Percentiles rank a stretch among this genome's conserved stretches.
These are phyloP conservation scores for Ptycholaimellus sp. DNA, from an alignment of 2,888 invertebrate species.

Conservation along the genomic window DNA sequence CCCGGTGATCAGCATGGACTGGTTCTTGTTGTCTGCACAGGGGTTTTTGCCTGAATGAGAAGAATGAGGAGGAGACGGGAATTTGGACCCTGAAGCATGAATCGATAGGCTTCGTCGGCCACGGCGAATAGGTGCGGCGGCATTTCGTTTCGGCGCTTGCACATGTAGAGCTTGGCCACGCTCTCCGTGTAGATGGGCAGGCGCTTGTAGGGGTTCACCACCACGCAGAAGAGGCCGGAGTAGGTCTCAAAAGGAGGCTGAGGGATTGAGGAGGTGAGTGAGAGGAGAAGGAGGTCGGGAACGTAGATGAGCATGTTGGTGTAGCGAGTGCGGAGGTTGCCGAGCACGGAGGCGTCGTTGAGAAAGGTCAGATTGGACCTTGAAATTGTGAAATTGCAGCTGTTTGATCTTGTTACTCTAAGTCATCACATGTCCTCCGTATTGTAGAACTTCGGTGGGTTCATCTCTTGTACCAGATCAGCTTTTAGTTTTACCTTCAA, in stretches of 20 bases:
- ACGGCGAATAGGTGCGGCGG: conserved; percentile 21
- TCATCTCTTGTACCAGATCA: conserved; percentile 70
- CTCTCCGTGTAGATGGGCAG: conserved; percentile 92
- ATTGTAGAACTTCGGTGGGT: conserved; percentile 94
- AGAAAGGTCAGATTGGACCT: conserved; percentile 77
- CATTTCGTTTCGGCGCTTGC: conserved; percentile 15
- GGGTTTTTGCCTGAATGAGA: too few relatives aligned
- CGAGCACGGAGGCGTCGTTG: conserved; percentile 93
- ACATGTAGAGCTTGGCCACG: conserved; percentile 47
- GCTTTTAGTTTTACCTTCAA: conserved; percentile 52
- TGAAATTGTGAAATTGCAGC: too few relatives aligned
- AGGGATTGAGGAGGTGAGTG: too few relatives aligned
- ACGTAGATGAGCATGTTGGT: conserved; percentile 57
- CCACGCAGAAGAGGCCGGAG: conserved; percentile 98
- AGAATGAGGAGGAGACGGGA: too few relatives aligned
- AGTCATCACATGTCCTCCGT: conserved; percentile 30
- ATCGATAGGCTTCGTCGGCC: conserved; percentile 17
- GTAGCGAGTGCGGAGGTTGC: conserved; percentile 94
- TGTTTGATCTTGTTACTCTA: too few relatives aligned
- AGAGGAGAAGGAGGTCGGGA: too few relatives aligned
- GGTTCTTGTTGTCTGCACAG: conserved; percentile 92
- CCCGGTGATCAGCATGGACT: conserved; percentile 86
- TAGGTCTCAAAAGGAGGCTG: conserved; percentile 83
- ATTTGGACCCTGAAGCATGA: conserved; percentile 20
- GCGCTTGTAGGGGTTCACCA: conserved; percentile 99